Conservation (phyloP, 2,888 invertebrate genomes). For the Eristalis arbustorum region DNA sequence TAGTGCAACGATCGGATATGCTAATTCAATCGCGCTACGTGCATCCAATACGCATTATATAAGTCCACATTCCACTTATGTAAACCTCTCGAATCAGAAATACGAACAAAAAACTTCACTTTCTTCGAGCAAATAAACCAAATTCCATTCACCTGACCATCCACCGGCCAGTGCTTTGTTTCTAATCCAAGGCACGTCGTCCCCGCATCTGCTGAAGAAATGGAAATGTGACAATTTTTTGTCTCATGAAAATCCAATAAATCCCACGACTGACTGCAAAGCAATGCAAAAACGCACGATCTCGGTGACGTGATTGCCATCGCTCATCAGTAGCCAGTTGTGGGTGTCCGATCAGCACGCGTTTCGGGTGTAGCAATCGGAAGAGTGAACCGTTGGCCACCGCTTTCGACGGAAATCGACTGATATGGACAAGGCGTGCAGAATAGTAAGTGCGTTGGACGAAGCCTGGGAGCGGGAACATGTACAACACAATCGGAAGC, state of each 20-base stretch:
- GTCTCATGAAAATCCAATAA: conserved; percentile 1
- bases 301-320: conserved; percentile 56
- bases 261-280: conserved; percentile 1
- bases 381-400: conserved; percentile 10
- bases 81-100: conserved; percentile 16
- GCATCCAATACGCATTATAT: conserved; percentile 34
- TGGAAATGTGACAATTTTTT: conserved; percentile 2
- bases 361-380: conserved; percentile 50
- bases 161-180: background rate
- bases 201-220: conserved; percentile 1
- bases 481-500: background rate
- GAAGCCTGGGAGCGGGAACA: conserved; percentile 2
- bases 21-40: background rate
- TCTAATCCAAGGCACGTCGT: conserved; percentile 28
- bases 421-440: conserved; percentile 50
- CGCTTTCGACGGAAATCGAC: conserved; percentile 35
- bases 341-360: conserved; percentile 1
- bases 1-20: background rate
- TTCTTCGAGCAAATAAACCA: conserved; percentile 36
- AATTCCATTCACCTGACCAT: background rate
- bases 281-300: conserved; percentile 38
- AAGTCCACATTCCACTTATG: conserved; percentile 22
- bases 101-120: conserved; percentile 43
- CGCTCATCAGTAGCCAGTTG: background rate
- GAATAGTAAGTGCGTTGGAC: conserved; percentile 53